A percentile compares a stretch with the other conserved stretches of the same genome.
Evolutionary conservation across 2,888 invertebrate genomes (phyloP).

Genomic region (Anaspis maculata): DNA sequence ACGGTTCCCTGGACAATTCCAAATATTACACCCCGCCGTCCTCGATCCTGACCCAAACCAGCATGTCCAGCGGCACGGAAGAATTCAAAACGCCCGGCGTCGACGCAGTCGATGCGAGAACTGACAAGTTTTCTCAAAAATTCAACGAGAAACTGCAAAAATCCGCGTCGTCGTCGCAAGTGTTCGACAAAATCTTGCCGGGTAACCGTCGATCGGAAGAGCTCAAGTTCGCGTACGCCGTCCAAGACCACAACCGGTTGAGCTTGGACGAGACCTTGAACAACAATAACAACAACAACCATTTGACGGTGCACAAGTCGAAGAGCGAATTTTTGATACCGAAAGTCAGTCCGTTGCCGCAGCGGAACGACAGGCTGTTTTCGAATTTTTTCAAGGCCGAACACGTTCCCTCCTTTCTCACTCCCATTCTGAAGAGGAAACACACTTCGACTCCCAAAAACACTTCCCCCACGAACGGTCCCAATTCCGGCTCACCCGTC

Average conservation of each 20-base stretch:
- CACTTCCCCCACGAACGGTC: slow-evolving; percentile 24
- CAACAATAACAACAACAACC: neutral
- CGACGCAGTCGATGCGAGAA: slow-evolving; percentile 15
- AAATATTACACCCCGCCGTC: slow-evolving; percentile 24
- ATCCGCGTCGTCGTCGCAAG: slow-evolving; percentile 24
- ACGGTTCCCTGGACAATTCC: slow-evolving; percentile 5
- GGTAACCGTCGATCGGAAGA: too few relatives aligned
- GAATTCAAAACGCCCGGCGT: slow-evolving; percentile 36
- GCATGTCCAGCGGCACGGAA: slow-evolving; percentile 29
- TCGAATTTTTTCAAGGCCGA: slow-evolving; percentile 31
- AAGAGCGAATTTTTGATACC: slow-evolving; percentile 40
- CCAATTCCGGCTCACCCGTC: slow-evolving; percentile 26
- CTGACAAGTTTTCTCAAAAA: slow-evolving; percentile 29
- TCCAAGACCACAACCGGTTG: too few relatives aligned
- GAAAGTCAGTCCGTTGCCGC: slow-evolving; percentile 17
- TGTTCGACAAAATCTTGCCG: slow-evolving; percentile 6
- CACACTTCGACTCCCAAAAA: slow-evolving; percentile 25
- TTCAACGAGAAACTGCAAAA: slow-evolving; percentile 34
- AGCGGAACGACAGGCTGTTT: slow-evolving; percentile 20
- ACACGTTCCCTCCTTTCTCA: slow-evolving; percentile 51
- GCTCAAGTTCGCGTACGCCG: too few relatives aligned
- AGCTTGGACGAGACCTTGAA: slow-evolving; percentile 10
- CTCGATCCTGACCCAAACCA: slow-evolving; percentile 25
- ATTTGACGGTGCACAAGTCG: slow-evolving; percentile 29
- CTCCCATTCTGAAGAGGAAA: slow-evolving; percentile 48